These are phyloP conservation scores for Podarcis siculus DNA, from an alignment of 2,797 vertebrate genomes.

Conservation along the genomic window DNA sequence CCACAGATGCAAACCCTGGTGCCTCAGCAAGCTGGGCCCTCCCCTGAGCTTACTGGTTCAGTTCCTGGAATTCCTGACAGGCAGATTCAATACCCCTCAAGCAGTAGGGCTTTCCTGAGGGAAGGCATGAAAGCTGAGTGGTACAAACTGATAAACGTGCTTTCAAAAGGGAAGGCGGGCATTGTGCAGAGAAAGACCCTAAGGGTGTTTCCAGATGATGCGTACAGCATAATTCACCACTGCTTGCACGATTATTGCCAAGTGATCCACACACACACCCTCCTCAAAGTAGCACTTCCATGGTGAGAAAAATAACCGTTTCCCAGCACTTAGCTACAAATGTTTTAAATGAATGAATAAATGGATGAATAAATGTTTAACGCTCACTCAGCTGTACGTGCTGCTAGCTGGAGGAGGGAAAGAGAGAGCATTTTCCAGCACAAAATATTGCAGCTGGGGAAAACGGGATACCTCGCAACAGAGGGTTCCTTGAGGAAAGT, in stretches of 20 bases:
- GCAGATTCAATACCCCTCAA: too few species aligned
- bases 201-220: neutral
- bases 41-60: neutral
- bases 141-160: neutral
- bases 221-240: neutral
- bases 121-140: too few species aligned
- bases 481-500: neutral
- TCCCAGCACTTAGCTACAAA: neutral
- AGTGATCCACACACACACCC: neutral
- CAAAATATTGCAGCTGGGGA: neutral
- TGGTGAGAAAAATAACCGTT: neutral
- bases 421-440: neutral
- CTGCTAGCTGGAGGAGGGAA: neutral
- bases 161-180: neutral
- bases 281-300: neutral
- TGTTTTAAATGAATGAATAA: neutral
- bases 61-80: neutral
- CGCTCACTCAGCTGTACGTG: neutral
- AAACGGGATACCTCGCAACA: neutral
- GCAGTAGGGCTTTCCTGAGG: neutral
- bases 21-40: neutral
- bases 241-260: neutral
- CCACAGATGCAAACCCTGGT: neutral
- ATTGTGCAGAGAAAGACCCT: neutral
- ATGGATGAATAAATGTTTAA: neutral